These are phyloP conservation scores for Nemopilema nomurai DNA, from an alignment of 30 jellyfish, hydroid and myxozoan genomes.

Conservation along the genomic window DNA sequence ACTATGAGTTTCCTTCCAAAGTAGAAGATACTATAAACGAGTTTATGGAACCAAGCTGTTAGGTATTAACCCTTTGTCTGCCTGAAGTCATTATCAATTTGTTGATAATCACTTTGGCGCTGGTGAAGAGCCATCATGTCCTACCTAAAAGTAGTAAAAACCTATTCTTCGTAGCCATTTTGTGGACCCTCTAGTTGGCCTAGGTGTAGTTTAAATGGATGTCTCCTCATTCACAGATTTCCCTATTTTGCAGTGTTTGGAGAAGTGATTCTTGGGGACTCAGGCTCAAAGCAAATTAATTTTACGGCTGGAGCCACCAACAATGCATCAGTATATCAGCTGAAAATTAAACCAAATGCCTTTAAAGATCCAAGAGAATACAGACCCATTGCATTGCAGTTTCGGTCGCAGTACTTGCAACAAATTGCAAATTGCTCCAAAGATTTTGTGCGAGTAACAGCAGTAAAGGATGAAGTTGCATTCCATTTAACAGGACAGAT, in stretches of 20 bases:
- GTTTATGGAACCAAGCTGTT: too few species aligned
- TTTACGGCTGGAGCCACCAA: not conserved
- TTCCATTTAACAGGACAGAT: slow-evolving; percentile 12
- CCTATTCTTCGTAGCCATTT: not conserved
- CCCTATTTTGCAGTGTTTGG: not conserved
- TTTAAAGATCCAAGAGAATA: not conserved
- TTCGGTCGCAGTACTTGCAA: slow-evolving; percentile 13
- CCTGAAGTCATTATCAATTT: too few species aligned
- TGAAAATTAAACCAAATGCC: not conserved
- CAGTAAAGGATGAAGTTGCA: not conserved
- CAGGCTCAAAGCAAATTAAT: not conserved
- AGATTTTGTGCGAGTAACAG: slow-evolving; percentile 14
- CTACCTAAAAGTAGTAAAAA: too few species aligned
- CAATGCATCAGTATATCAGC: slow-evolving; percentile 18
- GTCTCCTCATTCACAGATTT: not conserved
- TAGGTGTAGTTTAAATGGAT: not conserved
- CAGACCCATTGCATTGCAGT: slow-evolving; percentile 15
- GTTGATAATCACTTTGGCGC: too few species aligned
- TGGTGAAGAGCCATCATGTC: too few species aligned
- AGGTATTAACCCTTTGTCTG: too few species aligned
- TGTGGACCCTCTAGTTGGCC: not conserved
- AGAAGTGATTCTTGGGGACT: not conserved
- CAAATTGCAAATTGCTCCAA: slow-evolving; percentile 18
- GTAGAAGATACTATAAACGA: too few species aligned
- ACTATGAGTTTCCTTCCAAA: too few species aligned